A percentile compares a stretch with the other conserved stretches of the same genome.
Evolutionary conservation across 2,797 vertebrate species (phyloP).

Genomic region (Syndactyla subalaris): DNA sequence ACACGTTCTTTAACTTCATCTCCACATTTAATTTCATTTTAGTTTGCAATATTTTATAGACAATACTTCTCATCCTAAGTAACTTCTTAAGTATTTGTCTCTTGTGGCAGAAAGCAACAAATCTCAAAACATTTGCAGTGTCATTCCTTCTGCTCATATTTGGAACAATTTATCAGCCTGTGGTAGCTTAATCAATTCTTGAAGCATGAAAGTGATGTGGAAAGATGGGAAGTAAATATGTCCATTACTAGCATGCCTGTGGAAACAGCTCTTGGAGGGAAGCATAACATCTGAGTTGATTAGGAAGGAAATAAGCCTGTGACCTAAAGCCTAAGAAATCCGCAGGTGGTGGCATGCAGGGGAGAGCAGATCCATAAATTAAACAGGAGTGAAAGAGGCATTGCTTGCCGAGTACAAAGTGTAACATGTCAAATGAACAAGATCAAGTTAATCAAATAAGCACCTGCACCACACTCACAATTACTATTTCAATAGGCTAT

Average conservation of each 20-base stretch:
- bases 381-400: background rate
- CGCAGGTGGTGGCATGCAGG: background rate
- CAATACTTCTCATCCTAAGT: background rate
- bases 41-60: background rate
- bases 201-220: background rate
- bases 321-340: background rate
- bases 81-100: background rate
- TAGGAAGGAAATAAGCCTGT: background rate
- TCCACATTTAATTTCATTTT: background rate
- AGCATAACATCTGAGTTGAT: background rate
- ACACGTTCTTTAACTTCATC: background rate
- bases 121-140: background rate
- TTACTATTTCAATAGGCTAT: background rate
- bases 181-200: background rate
- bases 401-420: background rate
- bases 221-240: background rate
- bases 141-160: background rate
- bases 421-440: background rate
- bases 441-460: background rate
- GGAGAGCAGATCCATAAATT: background rate
- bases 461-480: background rate
- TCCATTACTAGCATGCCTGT: background rate
- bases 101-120: background rate
- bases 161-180: background rate
- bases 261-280: constrained; percentile 3